These are phyloP conservation scores for Thysanoteuthis rhombus DNA, from an alignment of 2,888 invertebrate species.

Conservation along the genomic window DNA sequence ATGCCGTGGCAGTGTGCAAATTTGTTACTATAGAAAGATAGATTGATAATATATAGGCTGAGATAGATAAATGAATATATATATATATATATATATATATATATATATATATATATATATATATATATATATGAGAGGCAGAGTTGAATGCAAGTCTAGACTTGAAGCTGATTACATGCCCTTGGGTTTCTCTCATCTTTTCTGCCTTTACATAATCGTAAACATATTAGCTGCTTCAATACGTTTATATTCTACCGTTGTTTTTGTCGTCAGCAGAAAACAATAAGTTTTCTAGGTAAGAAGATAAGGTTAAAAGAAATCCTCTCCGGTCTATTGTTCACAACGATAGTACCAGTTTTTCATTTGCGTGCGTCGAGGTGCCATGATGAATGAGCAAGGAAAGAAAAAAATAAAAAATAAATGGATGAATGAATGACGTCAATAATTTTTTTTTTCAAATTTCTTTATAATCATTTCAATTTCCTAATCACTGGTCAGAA, in stretches of 20 bases:
- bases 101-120: too few species aligned
- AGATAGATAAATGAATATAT: background rate
- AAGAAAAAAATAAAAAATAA: too few species aligned
- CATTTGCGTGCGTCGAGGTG: too few species aligned
- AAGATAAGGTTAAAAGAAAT: background rate
- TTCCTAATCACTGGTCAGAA: too few species aligned
- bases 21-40: too few species aligned
- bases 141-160: background rate
- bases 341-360: background rate
- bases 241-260: background rate
- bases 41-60: too few species aligned
- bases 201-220: background rate
- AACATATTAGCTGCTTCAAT: background rate
- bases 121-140: background rate
- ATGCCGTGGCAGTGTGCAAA: too few species aligned
- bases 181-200: background rate
- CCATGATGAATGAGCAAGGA: too few species aligned
- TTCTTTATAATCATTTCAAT: too few species aligned
- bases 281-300: background rate
- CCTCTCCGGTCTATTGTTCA: background rate
- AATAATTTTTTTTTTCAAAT: too few species aligned
- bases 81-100: background rate
- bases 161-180: background rate
- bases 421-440: too few species aligned
- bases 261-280: background rate